A percentile compares a stretch with the other conserved stretches of the same genome.
Conservation (phyloP, 2,797 vertebrate species). For the Discoglossus pictus region DNA sequence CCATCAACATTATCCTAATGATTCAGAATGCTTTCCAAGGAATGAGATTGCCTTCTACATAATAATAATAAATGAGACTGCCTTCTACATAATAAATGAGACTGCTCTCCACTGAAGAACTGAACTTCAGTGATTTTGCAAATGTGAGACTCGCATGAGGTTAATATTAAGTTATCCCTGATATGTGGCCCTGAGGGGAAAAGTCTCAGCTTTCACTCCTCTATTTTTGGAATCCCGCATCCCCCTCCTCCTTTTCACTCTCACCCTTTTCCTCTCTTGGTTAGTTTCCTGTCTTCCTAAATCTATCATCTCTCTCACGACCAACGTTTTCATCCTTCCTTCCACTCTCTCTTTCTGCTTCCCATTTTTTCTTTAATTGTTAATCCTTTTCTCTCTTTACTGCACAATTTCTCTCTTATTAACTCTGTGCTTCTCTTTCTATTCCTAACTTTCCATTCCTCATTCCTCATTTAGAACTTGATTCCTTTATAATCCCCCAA, state of each 20-base stretch:
- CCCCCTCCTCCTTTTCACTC: not conserved
- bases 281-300: conserved; percentile 20
- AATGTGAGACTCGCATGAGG: not conserved
- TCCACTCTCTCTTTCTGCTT: not conserved
- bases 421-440: not conserved
- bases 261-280: not conserved
- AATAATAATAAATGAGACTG: not conserved
- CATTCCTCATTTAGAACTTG: too few relatives aligned
- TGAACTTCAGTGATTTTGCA: too few relatives aligned
- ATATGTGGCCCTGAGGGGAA: conserved; percentile 1
- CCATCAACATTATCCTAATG: not conserved
- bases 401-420: not conserved
- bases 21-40: not conserved
- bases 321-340: not conserved
- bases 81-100: not conserved
- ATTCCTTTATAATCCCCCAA: too few relatives aligned
- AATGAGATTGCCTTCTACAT: not conserved
- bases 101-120: not conserved
- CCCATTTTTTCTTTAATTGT: too few relatives aligned
- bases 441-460: too few relatives aligned
- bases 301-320: conserved; percentile 4
- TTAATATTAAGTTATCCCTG: conserved; percentile 6
- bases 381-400: not conserved
- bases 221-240: conserved; percentile 7
- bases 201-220: conserved; percentile 2